These are phyloP conservation scores for Craniophora ligustri DNA, from an alignment of 2,888 invertebrate species.

Conservation along the genomic window DNA sequence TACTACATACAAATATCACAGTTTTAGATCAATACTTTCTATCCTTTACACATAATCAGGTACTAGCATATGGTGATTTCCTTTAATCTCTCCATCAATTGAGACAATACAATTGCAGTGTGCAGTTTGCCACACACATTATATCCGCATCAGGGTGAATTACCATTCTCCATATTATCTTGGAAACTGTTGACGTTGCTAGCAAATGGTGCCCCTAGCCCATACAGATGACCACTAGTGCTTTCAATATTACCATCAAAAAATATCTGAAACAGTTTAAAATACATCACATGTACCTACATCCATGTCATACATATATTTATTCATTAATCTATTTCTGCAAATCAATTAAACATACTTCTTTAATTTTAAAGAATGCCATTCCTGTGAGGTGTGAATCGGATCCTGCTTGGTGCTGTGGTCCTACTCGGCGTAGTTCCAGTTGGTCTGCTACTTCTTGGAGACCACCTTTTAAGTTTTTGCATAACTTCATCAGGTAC, in stretches of 20 bases:
- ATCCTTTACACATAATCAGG: slow-evolving; percentile 45
- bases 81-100: slow-evolving; percentile 55
- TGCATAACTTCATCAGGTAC: slow-evolving; percentile 99
- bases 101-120: slow-evolving; percentile 54
- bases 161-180: slow-evolving; percentile 91
- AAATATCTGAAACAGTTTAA: slow-evolving; percentile 96
- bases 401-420: slow-evolving; percentile 99
- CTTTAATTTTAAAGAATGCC: slow-evolving; percentile 94
- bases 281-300: no score
- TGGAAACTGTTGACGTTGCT: slow-evolving; percentile 93
- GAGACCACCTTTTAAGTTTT: slow-evolving; percentile 98
- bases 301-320: no score
- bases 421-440: slow-evolving; percentile 96
- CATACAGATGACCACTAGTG: slow-evolving; percentile 98
- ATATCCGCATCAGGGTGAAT: slow-evolving; percentile 70
- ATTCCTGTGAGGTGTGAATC: slow-evolving; percentile 98
- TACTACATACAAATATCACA: slow-evolving; percentile 52
- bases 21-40: slow-evolving; percentile 34
- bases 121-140: slow-evolving; percentile 45
- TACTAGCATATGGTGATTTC: slow-evolving; percentile 38
- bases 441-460: slow-evolving; percentile 98
- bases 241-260: slow-evolving; percentile 99
- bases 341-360: slow-evolving; percentile 53
- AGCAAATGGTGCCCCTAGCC: slow-evolving; percentile 96
- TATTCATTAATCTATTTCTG: no score